Base-by-base conservation (phyloP, 2,113 vertebrate genomes). In the Dicerorhinus sumatrensis region DNA sequence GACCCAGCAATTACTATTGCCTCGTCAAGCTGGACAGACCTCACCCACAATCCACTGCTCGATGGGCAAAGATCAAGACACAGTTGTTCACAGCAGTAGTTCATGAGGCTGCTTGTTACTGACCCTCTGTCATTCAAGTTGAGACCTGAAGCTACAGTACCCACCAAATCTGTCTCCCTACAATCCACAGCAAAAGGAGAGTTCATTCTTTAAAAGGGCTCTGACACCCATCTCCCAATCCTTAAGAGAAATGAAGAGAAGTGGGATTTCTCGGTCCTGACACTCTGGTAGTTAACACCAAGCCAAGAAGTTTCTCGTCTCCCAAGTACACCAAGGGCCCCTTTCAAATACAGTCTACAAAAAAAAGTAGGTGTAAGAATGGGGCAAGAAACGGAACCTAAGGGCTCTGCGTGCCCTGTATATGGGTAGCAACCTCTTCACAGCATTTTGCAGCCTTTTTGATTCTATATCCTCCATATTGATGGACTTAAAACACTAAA, bases 401-500 rank as follows among this genome's bases (percentile, higher is more conserved):
- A 86, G n/a, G 0, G 0, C 89, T 56, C 23, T 29, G 42, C 48
- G 33, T 25, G 65, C 51, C 91, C 67, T 54, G 56, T 13, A 86
- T 67, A 87, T 14, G 77, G n/a, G 63, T 14, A 93, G 82, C 87
- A 87, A 87, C 21, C 65, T 86, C 96, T 86, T 96, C 86, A 96
- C 98, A 65, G 82, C 5, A 1, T 73, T 93, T n/a, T 93, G 31
- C 2, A 0, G 5, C 69, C 17, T 97, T 97, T 97, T 91, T 82
- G 42, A 42, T 97, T 51, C 96, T 94, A 63, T 60, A 94, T 56
- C 86, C 76, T 97, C 95, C 91, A 85, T 77, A 83, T 2, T 60
- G 33, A 97, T 14, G 92, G 91, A 92, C 76, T 82, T 73, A 97
- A 97, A 96, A 94, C 84, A 95, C 60, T 89, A n/a, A 97, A 89